These are phyloP conservation scores for Coregonus ussuriensis DNA, from an alignment of 2,797 vertebrate species.

Conservation along the genomic window DNA sequence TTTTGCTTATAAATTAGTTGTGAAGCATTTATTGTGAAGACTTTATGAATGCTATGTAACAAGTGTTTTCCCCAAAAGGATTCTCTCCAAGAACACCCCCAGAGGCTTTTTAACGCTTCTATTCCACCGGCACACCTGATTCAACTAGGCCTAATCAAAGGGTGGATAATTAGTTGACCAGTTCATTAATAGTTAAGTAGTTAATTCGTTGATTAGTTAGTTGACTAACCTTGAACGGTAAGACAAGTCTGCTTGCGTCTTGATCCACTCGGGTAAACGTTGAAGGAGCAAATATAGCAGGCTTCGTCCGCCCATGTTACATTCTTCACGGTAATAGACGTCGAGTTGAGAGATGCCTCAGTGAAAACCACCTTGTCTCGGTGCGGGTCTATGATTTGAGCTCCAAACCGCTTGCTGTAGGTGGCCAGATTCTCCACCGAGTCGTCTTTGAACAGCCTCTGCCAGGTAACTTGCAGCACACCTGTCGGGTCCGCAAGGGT, in stretches of 20 bases:
- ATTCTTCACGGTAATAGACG: slow-evolving; percentile 61
- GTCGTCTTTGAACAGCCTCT: slow-evolving; percentile 26
- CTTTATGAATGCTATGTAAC: no score
- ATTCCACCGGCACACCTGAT: no score
- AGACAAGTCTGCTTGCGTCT: slow-evolving; percentile 56
- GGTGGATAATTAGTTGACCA: no score
- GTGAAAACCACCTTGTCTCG: slow-evolving; percentile 50
- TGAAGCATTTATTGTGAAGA: no score
- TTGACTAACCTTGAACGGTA: slow-evolving; percentile 65
- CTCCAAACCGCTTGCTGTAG: slow-evolving; percentile 57
- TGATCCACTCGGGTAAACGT: slow-evolving; percentile 64
- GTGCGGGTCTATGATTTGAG: slow-evolving; percentile 41
- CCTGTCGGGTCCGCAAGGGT: slow-evolving; percentile 29
- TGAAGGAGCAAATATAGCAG: slow-evolving; percentile 72
- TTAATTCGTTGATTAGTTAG: no score
- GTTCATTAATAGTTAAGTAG: no score
- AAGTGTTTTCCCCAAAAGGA: no score
- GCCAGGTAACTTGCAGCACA: slow-evolving; percentile 73
- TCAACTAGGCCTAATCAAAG: no score
- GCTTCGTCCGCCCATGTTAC: slow-evolving; percentile 65
- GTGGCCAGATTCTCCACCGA: slow-evolving; percentile 56
- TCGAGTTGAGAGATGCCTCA: slow-evolving; percentile 42
- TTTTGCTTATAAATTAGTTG: no score
- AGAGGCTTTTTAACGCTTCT: no score
- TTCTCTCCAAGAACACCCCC: no score